Percentiles rank a stretch among this genome's conserved stretches.
Evolutionary conservation across 2,113 vertebrate species (phyloP).

Genomic region (Shinisaurus crocodilurus): DNA sequence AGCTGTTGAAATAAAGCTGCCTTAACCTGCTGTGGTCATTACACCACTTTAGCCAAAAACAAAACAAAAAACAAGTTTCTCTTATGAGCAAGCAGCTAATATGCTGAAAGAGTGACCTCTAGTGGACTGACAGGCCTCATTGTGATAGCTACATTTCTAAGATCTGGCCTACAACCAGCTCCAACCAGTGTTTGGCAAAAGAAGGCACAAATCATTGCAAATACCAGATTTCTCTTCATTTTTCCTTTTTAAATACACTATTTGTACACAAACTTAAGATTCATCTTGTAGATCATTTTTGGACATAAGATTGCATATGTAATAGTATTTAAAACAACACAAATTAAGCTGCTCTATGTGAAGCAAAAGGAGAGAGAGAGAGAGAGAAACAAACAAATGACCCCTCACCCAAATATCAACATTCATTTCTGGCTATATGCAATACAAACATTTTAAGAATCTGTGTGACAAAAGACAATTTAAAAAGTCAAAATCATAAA

Average conservation of each 20-base stretch:
- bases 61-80: not conserved
- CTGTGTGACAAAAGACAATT: slow-evolving; percentile 82
- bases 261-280: slow-evolving; percentile 72
- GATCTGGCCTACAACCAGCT: slow-evolving; percentile 74
- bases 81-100: slow-evolving; percentile 58
- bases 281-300: slow-evolving; percentile 57
- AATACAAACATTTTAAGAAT: slow-evolving; percentile 80
- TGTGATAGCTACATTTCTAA: slow-evolving; percentile 72
- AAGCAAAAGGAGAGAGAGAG: slow-evolving; percentile 67
- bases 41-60: slow-evolving; percentile 48
- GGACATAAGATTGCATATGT: slow-evolving; percentile 82
- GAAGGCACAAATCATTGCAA: slow-evolving; percentile 86
- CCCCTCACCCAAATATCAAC: slow-evolving; percentile 63
- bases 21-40: slow-evolving; percentile 57
- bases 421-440: slow-evolving; percentile 75
- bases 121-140: slow-evolving; percentile 58
- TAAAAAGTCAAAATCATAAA: slow-evolving; percentile 87
- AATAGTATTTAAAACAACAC: slow-evolving; percentile 73
- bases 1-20: slow-evolving; percentile 70
- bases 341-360: slow-evolving; percentile 68
- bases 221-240: slow-evolving; percentile 76
- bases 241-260: slow-evolving; percentile 75
- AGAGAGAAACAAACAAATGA: slow-evolving; percentile 28
- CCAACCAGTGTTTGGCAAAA: slow-evolving; percentile 81
- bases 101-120: slow-evolving; percentile 67